These are phyloP conservation scores for Lepeophtheirus salmonis DNA, from an alignment of 1,140 invertebrate genomes.

Conservation along the genomic window DNA sequence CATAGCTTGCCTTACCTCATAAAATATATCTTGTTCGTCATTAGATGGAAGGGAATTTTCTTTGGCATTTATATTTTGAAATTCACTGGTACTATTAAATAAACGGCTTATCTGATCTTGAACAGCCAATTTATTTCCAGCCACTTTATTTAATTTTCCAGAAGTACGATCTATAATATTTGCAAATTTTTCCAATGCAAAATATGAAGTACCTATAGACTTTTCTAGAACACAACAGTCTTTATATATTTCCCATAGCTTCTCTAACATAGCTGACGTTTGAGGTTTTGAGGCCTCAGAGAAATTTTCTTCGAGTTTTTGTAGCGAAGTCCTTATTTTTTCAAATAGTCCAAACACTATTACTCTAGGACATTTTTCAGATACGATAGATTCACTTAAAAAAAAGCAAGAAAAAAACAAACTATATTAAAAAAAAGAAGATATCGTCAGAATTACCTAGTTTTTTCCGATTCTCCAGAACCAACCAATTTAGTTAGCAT, in stretches of 20 bases:
- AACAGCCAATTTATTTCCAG: neutral
- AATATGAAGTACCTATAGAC: neutral
- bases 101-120: neutral
- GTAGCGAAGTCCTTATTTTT: neutral
- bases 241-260: neutral
- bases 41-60: no score
- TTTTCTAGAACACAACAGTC: neutral
- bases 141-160: neutral
- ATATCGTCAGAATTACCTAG: no score
- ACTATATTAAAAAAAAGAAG: neutral
- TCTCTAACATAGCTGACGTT: neutral
- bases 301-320: neutral
- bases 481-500: slow-evolving; percentile 14
- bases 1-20: neutral
- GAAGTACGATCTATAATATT: neutral
- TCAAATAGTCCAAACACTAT: neutral
- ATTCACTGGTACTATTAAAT: neutral
- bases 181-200: neutral
- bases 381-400: neutral
- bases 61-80: no score
- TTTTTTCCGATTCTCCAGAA: slow-evolving; percentile 9
- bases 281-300: neutral
- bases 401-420: neutral
- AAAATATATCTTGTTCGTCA: neutral
- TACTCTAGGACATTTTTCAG: neutral